Percentiles rank a stretch among this genome's conserved stretches.
Evolutionary conservation across 2,888 invertebrate genomes (phyloP).

Genomic region (Dynastes hyllus): DNA sequence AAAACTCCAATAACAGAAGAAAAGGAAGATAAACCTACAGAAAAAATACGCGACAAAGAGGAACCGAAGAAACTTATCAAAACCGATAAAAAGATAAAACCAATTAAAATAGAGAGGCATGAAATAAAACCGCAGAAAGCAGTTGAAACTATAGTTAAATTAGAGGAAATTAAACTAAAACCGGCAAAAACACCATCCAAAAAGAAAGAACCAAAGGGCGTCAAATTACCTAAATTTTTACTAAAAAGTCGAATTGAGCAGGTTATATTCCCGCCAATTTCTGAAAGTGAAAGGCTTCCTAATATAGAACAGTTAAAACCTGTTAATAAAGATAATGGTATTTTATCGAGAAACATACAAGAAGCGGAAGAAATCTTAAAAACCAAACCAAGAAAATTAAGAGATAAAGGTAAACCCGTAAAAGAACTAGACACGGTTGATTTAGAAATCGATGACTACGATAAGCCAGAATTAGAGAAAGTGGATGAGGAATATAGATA

Average conservation of each 20-base stretch:
- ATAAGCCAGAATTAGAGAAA: constrained; percentile 67
- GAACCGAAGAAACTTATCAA: constrained; percentile 58
- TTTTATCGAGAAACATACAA: constrained; percentile 77
- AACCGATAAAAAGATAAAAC: constrained; percentile 64
- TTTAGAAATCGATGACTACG: constrained; percentile 66
- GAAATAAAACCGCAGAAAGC: constrained; percentile 72
- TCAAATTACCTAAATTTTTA: constrained; percentile 71
- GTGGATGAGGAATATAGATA: constrained; percentile 68
- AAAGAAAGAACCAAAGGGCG: constrained; percentile 67
- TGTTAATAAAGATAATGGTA: constrained; percentile 76
- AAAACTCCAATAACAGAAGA: constrained; percentile 53
- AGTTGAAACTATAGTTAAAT: constrained; percentile 75
- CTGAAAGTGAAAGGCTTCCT: constrained; percentile 60
- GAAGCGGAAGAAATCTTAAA: constrained; percentile 80
- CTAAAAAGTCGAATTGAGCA: constrained; percentile 72
- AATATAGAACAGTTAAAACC: constrained; percentile 70
- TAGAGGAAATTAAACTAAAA: constrained; percentile 79
- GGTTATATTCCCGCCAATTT: constrained; percentile 77
- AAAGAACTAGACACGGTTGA: constrained; percentile 71
- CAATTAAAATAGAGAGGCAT: constrained; percentile 77
- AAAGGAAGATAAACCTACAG: constrained; percentile 47
- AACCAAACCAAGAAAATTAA: constrained; percentile 71
- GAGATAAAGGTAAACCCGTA: constrained; percentile 68
- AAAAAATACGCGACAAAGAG: constrained; percentile 57
- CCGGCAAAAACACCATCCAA: constrained; percentile 72